A percentile compares a stretch with the other conserved stretches of the same genome.
phyloP scores from a whole-genome alignment of 2,888 invertebrate species.

The Cataglyphis livida region DNA sequence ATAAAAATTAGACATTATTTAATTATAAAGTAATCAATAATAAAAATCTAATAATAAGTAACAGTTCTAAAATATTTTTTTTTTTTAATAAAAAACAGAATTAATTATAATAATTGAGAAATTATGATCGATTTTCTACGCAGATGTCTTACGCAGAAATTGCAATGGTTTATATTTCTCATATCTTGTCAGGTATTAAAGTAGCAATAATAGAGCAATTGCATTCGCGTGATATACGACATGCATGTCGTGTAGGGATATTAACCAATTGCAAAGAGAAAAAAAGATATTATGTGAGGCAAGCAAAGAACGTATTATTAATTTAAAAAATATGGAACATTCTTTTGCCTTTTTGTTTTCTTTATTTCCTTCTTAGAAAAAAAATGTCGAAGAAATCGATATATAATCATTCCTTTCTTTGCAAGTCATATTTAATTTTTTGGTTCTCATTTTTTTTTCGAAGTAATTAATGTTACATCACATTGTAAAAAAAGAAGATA shows the following conservation, averaged over 20 bases:
- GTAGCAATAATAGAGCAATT: slow-evolving; percentile 43
- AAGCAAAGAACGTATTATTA: slow-evolving; percentile 57
- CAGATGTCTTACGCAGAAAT: not conserved
- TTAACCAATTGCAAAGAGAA: slow-evolving; percentile 74
- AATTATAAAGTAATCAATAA: not conserved
- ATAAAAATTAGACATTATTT: too few relatives aligned
- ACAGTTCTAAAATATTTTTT: not conserved
- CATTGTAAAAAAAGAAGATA: not conserved
- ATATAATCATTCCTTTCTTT: not conserved
- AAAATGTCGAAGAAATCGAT: not conserved
- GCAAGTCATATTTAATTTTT: slow-evolving; percentile 4
- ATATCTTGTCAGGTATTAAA: slow-evolving; percentile 34
- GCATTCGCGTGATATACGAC: slow-evolving; percentile 56
- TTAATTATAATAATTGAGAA: not conserved
- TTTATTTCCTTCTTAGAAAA: not conserved
- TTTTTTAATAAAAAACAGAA: not conserved
- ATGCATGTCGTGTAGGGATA: slow-evolving; percentile 64
- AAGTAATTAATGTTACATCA: not conserved
- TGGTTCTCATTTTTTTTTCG: not conserved
- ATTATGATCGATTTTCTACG: not conserved
- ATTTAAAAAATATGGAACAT: slow-evolving; percentile 67
- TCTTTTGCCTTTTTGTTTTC: not conserved
- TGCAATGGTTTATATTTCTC: not conserved
- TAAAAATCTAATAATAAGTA: not conserved
- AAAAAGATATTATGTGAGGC: slow-evolving; percentile 68